Evolutionary conservation across 2,797 vertebrate genomes (phyloP), one percentile per base, ranked within the genome.

Genomic region (Myiotriccus ornatus): DNA sequence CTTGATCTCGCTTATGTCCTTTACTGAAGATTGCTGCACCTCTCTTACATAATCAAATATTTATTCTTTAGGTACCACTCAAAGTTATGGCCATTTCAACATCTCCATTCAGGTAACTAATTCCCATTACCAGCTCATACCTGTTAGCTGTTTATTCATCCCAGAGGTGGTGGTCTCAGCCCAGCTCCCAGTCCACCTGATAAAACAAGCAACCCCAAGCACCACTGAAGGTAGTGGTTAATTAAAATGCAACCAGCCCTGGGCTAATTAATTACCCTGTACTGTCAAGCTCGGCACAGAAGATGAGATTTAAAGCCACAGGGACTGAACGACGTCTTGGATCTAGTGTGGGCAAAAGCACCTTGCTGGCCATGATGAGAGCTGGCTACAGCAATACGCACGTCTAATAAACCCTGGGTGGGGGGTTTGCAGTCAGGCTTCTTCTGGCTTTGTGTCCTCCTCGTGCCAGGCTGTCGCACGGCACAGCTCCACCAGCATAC

Each of bases 391-490:
- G 78, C 5, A 35, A 65, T 0, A 25, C 17, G 30, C 0, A 0
- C 1, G 6, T 11, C n/a, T 12, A 7, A 14, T 7, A 55, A 53
- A 46, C 15, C 12, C 34, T 0, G 1, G 1, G 27, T 20, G 27
- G 17, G 17, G 15, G 23, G 7, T 62, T 60, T 44, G 32, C 46
- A 68, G 30, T 14, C 39, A 17, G 37, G 41, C 6, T 37, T 39
- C n/a, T 59, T 39, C 35, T 37, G 52, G 14, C 57, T 67, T 25
- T 6, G 2, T 37, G 49, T 32, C 46, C 65, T 64, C 28, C 67
- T 27, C 15, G 8, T 56, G 41, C 39, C 1, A 44, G 57, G 37
- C 67, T 35, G 50, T 8, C 32, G 41, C 67, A 14, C 0, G 5
- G 64, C 44, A 22, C 34, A 15, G 14, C 56, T 46, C 18, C 1